Evolutionary conservation across 2,888 invertebrate genomes (phyloP), one percentile per base, ranked within the genome.

Genomic region (Miltochrista miniata): DNA sequence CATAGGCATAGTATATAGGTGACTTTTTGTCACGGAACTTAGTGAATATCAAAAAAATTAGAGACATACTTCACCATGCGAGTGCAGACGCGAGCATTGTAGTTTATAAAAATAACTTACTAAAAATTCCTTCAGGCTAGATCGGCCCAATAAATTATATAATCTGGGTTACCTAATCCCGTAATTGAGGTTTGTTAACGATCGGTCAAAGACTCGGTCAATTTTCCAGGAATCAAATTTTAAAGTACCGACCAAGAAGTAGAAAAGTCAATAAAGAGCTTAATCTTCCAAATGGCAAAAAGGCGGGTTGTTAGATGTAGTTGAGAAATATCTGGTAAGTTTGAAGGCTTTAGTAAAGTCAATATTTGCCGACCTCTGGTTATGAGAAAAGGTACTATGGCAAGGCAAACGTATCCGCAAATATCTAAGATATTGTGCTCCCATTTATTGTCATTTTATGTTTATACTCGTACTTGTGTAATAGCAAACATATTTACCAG

Each of bases 251-350:
- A 47, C 38, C 42, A 49, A 50, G 36, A 56, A 62, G 64, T 46
- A 66, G 56, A 62, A 66, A 49, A 59, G 62, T 56, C 59, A 63
- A 63, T 59, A 64, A 14, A 48, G 47, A 54, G 45, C 66, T 66
- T 64, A 64, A 68, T 65, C 65, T 67, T 68, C 14, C n/a, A 56
- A 64, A 64, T 61, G 54, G 48, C 64, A 45, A 33, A 38, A 12
- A 51, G n/a, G 64, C 56, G 45, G 43, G 46, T 45, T 51, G 39
- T 11, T 48, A 38, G 14, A 18, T 11, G 15, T 15, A 42, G 35
- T 42, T 42, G 42, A 37, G 42, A n/a, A 30, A 48, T 12, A 35
- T 30, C 33, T 48, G 37, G n/a, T 37, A 41, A 24, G 42, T 34
- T 46, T n/a, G 33, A 7, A 29, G 42, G 35, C 29, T 34, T 47